A percentile compares a stretch with the other conserved stretches of the same genome.
Conservation (phyloP, 2,888 invertebrate genomes). For the Chrysolina americana region DNA sequence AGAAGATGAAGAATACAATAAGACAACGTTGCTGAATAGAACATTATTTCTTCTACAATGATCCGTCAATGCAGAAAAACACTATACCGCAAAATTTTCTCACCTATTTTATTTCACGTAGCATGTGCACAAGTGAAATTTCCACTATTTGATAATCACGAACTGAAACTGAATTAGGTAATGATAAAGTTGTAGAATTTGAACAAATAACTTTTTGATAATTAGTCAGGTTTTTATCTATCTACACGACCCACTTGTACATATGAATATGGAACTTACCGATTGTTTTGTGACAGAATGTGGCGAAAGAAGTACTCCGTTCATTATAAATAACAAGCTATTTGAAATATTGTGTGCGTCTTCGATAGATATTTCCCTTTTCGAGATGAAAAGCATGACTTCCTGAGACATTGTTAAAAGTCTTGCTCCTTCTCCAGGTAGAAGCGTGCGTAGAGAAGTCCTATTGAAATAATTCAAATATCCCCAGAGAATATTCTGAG, state of each 20-base stretch:
- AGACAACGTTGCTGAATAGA: no score
- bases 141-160: no score
- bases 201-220: background rate
- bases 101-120: no score
- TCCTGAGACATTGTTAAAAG: conserved; percentile 74
- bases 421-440: conserved; percentile 79
- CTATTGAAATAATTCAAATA: conserved; percentile 72
- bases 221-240: background rate
- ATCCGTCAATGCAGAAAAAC: no score
- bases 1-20: no score
- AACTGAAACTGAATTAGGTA: no score
- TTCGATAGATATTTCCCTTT: conserved; percentile 40
- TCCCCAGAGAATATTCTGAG: conserved; percentile 72
- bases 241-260: no score
- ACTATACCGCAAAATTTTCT: no score
- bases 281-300: conserved; percentile 81
- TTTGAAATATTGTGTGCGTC: conserved; percentile 69
- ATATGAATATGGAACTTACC: conserved; percentile 70
- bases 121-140: no score
- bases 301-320: conserved; percentile 77
- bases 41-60: no score
- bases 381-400: conserved; percentile 73
- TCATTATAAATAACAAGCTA: conserved; percentile 75
- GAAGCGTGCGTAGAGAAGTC: conserved; percentile 47
- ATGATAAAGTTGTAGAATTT: no score